A percentile compares a stretch with the other conserved stretches of the same genome.
Evolutionary conservation across 2,797 vertebrate genomes (phyloP).

Genomic region (Poeciliopsis gracilis): DNA sequence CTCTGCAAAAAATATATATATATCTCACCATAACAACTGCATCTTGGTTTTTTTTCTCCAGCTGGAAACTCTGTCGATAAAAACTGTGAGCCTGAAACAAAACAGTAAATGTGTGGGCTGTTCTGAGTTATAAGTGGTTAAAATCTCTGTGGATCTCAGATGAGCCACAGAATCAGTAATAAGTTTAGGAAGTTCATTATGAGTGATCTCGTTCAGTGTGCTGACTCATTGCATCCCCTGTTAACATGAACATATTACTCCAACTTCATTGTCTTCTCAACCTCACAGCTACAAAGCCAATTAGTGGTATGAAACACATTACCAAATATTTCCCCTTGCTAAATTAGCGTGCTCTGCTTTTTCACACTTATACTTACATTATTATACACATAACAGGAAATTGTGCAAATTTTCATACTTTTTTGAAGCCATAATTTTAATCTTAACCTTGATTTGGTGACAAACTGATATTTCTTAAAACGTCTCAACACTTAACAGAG

Average conservation of each 20-base stretch:
- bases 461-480: too few species aligned
- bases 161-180: neutral
- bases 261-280: constrained; percentile 28
- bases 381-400: too few species aligned
- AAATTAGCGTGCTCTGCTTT: constrained; percentile 11
- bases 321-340: constrained; percentile 10
- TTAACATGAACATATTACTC: constrained; percentile 10
- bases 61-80: constrained; percentile 5
- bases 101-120: constrained; percentile 6
- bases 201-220: constrained; percentile 5
- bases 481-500: too few species aligned
- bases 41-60: constrained; percentile 10
- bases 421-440: too few species aligned
- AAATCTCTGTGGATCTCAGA: neutral
- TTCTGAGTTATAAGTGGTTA: constrained; percentile 1
- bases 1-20: neutral
- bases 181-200: constrained; percentile 11
- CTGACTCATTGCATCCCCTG: constrained; percentile 6
- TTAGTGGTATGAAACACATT: constrained; percentile 18
- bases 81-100: constrained; percentile 4
- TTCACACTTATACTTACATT: neutral
- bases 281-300: constrained; percentile 12
- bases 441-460: too few species aligned
- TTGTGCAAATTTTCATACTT: too few species aligned
- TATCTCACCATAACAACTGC: constrained; percentile 4